These are phyloP conservation scores for Ceraclea dissimilis DNA, from an alignment of 2,888 invertebrate species.

Conservation along the genomic window DNA sequence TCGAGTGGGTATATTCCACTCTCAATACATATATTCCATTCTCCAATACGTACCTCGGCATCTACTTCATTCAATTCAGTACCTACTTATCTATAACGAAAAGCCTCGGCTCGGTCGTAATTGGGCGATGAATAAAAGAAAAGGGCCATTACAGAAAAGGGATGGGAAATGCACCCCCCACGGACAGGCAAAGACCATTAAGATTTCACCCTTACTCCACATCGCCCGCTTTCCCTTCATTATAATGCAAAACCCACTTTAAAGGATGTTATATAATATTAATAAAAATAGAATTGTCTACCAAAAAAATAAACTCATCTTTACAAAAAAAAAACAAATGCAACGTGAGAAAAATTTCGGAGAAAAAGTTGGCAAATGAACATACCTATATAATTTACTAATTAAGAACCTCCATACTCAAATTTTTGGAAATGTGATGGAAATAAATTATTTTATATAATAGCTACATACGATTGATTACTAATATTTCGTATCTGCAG, in stretches of 20 bases:
- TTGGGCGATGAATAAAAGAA: conserved; percentile 52
- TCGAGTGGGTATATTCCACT: not conserved
- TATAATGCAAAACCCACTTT: conserved; percentile 19
- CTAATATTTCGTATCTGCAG: no score
- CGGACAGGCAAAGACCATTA: conserved; percentile 19
- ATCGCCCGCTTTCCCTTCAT: conserved; percentile 8
- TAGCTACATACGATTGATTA: no score
- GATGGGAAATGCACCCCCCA: conserved; percentile 28
- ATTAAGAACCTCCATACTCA: no score
- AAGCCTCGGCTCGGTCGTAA: conserved; percentile 47
- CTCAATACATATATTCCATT: not conserved
- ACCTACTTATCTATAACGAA: conserved; percentile 33
- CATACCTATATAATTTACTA: no score
- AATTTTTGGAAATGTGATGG: no score
- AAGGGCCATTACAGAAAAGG: conserved; percentile 43
- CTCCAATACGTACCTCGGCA: conserved; percentile 4
- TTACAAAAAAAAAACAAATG: not conserved
- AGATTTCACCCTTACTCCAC: conserved; percentile 1
- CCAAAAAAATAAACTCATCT: not conserved
- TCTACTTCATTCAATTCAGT: conserved; percentile 27
- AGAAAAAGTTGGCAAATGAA: not conserved
- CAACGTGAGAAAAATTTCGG: not conserved
- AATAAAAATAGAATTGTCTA: not conserved
- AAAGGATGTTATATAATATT: conserved; percentile 12
- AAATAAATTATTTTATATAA: no score